Base-by-base conservation (phyloP, 2,888 invertebrate genomes). In the Pammene fasciana region DNA sequence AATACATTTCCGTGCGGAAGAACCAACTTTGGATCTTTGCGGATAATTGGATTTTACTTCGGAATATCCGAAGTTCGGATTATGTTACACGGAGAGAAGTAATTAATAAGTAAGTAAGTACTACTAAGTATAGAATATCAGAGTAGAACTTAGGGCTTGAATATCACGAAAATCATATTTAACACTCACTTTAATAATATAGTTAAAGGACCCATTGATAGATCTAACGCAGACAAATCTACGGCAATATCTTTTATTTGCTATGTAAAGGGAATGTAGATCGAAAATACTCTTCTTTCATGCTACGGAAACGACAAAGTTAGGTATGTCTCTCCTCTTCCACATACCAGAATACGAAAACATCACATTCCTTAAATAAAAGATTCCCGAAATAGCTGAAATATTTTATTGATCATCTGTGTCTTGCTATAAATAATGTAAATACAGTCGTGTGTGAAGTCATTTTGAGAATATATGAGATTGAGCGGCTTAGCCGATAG, bases 31-130 rank as follows among this genome's bases (percentile, higher is more conserved):
- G 43, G 59, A 26, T 59, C 45, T 59, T 59, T n/a, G 43, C 45
- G 45, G 26, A 59, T 43, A 43, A 43, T 59, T 45, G 43, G 45
- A 59, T 18, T 45, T 34, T 45, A 59, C 45, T 59, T 59, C 45
- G 26, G 56, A 16, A 38, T 54, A 54, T 34, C 34, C 34, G 54
- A 54, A 54, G n/a, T n/a, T 54, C 34, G 54, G 54, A 54, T 36
- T n/a, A 59, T 60, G 46, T 60, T 45, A 65, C 45, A 65, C 34
- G 26, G 14, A 14, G 16, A 55, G 54, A 36, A 16, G 60, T 46
- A 46, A 36, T 14, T 10, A 38, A 16, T 38, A 56, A 38, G 16
- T 46, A 34, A 60, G 26, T 45, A 26, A 45, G 43, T 13, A 14
- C n/a, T 7, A n/a, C n/a, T 36, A 36, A 36, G 38, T 38, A 9